Base-by-base conservation (phyloP, 2,113 vertebrate species). In the Lucifuga dentata region DNA sequence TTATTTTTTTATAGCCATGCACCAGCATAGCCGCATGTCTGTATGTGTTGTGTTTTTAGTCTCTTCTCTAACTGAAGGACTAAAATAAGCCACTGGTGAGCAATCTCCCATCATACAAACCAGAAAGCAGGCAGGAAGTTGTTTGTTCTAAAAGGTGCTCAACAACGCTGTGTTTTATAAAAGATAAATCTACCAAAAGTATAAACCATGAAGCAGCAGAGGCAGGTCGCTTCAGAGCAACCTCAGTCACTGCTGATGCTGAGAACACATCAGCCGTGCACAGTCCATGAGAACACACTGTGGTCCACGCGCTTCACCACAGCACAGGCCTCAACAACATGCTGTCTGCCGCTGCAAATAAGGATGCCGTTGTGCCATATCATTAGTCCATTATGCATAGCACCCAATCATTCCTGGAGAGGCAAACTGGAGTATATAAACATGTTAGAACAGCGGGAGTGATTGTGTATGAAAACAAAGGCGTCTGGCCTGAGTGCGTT, bases 401-500 rank as follows among this genome's bases (percentile, higher is more conserved):
- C n/a, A 41, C 13, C 35, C 24, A 52, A 24, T 64, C 21, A 71
- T 55, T 79, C 20, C 56, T 63, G 40, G 26, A 68, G 52, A 78
- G 26, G 36, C 13, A n/a, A 3, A 32, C 46, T 19, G 16, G 24
- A n/a, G 52, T 41, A 58, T 16, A 29, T 53, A 11, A 76, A 70
- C 50, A 46, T 43, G 63, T 20, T 8, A 24, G 16, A 58, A 83
- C 64, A 80, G 57, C 50, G 1, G 35, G 35, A 43, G 26, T 64
- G 38, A 67, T 50, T 80, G 81, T 88, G 61, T 36, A 20, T 41
- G 62, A 77, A 83, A 89, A 80, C 63, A 81, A 76, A 85, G 68
- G 58, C 50, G 64, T 65, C 75, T 72, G 56, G 53, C 51, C 23
- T 6, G 48, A 64, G 52, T n/a, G 11, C 59, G 68, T 81, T 68